Conservation (phyloP, 2,113 vertebrate species). For the Clarias gariepinus region DNA sequence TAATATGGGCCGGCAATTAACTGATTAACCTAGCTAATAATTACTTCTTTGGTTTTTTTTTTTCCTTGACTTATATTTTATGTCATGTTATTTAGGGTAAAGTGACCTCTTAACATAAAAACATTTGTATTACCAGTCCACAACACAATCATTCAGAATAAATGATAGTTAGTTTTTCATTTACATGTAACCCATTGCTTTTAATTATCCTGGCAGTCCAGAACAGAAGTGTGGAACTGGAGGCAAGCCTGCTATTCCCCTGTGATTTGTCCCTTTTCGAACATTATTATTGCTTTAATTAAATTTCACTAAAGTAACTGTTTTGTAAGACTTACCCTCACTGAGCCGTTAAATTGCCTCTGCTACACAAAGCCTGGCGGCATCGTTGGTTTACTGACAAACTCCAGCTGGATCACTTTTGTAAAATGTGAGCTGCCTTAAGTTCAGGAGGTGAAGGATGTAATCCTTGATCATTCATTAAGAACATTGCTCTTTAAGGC, state of each 20-base stretch:
- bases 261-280: conserved; percentile 52
- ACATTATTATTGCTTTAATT: conserved; percentile 62
- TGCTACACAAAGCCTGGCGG: conserved; percentile 56
- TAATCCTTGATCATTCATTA: conserved; percentile 23
- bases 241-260: conserved; percentile 17
- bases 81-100: neutral
- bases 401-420: conserved; percentile 26
- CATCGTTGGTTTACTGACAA: conserved; percentile 43
- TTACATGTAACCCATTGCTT: conserved; percentile 38
- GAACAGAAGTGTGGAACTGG: conserved; percentile 43
- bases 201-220: conserved; percentile 40
- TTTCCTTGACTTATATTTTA: neutral
- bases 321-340: conserved; percentile 65
- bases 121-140: neutral
- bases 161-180: conserved; percentile 19
- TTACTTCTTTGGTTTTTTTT: neutral
- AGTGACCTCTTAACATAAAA: neutral
- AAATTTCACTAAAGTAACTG: conserved; percentile 60
- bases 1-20: neutral
- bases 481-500: conserved; percentile 5
- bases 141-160: conserved; percentile 15
- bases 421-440: conserved; percentile 32
- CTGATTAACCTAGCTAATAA: neutral
- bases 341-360: conserved; percentile 74
- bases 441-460: conserved; percentile 40